Conservation (phyloP, 2,113 vertebrate genomes). For the Heliornis fulica region DNA sequence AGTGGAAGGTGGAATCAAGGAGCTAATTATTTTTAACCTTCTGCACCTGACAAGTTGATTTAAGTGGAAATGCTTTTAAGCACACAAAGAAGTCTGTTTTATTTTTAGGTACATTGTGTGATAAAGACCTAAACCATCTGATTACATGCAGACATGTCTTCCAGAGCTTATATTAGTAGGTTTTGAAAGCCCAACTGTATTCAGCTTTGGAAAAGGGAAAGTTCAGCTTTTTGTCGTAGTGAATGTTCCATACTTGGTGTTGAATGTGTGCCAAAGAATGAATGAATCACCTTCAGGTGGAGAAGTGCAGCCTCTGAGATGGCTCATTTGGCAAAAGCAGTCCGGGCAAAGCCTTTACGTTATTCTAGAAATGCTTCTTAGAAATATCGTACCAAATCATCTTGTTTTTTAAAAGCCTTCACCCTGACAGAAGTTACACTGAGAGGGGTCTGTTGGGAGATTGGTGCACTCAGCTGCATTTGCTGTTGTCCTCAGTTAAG, state of each 20-base stretch:
- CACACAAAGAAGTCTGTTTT: conserved; percentile 42
- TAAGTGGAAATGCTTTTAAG: conserved; percentile 51
- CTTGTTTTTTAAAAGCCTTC: background rate
- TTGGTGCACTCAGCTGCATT: background rate
- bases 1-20: conserved; percentile 47
- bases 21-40: conserved; percentile 64
- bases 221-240: conserved; percentile 34
- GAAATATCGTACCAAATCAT: background rate
- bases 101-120: conserved; percentile 48
- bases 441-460: background rate
- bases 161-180: background rate
- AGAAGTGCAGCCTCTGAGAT: background rate
- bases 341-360: background rate
- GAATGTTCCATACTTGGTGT: background rate
- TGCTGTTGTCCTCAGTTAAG: background rate
- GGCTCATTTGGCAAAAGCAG: background rate
- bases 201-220: background rate
- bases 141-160: conserved; percentile 23
- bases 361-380: background rate
- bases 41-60: conserved; percentile 58
- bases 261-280: background rate
- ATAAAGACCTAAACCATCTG: conserved; percentile 26
- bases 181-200: conserved; percentile 18
- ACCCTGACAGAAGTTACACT: background rate
- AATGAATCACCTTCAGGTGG: background rate